Conservation (phyloP, 2,888 invertebrate species). For the Yponomeuta sedellus region DNA sequence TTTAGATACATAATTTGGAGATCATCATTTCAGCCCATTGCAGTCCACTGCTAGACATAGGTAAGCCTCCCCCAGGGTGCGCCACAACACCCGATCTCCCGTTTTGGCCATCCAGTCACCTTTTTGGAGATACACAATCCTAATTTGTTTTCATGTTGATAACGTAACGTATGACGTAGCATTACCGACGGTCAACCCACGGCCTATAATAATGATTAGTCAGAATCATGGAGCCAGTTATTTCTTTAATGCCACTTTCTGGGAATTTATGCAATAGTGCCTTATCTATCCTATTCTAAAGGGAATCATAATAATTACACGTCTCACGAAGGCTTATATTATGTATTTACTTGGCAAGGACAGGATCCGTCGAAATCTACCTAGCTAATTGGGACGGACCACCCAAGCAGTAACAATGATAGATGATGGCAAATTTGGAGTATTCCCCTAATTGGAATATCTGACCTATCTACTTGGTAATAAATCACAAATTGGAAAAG, state of each 20-base stretch:
- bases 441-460: constrained; percentile 13
- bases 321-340: constrained; percentile 41
- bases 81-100: too few relatives aligned
- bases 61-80: too few relatives aligned
- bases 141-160: too few relatives aligned
- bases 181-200: too few relatives aligned
- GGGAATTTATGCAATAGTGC: neutral
- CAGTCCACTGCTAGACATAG: too few relatives aligned
- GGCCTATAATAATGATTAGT: too few relatives aligned
- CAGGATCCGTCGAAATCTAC: constrained; percentile 25
- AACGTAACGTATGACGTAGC: too few relatives aligned
- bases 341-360: constrained; percentile 21
- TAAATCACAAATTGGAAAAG: neutral
- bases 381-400: constrained; percentile 53
- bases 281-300: constrained; percentile 32
- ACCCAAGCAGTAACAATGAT: constrained; percentile 35
- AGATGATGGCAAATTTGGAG: constrained; percentile 13
- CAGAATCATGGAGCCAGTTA: too few relatives aligned
- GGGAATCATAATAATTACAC: constrained; percentile 48
- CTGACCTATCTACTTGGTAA: neutral
- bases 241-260: neutral
- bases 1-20: too few relatives aligned
- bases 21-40: too few relatives aligned
- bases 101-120: too few relatives aligned
- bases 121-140: too few relatives aligned